Evolutionary conservation across 2,113 vertebrate genomes (phyloP).

Genomic region (Globicephala melas): DNA sequence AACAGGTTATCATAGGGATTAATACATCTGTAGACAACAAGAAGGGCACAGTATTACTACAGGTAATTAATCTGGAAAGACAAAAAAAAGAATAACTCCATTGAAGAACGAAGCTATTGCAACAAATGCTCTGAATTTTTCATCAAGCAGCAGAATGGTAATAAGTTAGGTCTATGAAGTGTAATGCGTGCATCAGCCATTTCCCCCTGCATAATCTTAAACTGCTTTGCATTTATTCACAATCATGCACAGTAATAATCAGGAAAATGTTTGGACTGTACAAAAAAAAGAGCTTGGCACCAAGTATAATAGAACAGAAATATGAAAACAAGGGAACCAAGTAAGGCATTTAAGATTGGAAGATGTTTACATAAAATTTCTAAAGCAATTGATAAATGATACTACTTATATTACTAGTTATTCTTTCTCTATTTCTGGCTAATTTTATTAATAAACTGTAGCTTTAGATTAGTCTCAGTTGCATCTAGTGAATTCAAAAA

Average conservation of each 20-base stretch:
- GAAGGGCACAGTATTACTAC: neutral
- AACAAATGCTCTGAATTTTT: slow-evolving; percentile 42
- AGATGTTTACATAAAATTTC: slow-evolving; percentile 46
- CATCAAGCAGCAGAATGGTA: neutral
- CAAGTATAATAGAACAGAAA: slow-evolving; percentile 37
- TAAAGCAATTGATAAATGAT: slow-evolving; percentile 59
- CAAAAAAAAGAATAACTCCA: neutral
- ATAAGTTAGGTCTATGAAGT: slow-evolving; percentile 39
- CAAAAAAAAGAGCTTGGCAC: neutral
- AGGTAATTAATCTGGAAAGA: slow-evolving; percentile 45
- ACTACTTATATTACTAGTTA: slow-evolving; percentile 32
- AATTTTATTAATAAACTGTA: slow-evolving; percentile 68
- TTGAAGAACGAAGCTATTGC: slow-evolving; percentile 22
- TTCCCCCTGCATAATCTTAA: slow-evolving; percentile 53
- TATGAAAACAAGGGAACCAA: slow-evolving; percentile 39
- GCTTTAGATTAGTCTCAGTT: slow-evolving; percentile 59
- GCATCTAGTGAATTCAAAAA: slow-evolving; percentile 65
- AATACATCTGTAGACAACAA: slow-evolving; percentile 3
- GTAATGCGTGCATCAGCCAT: neutral
- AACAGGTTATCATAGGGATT: neutral
- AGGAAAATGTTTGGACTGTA: slow-evolving; percentile 41
- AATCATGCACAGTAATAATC: slow-evolving; percentile 52
- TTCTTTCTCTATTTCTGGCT: slow-evolving; percentile 58
- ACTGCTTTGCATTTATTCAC: slow-evolving; percentile 62
- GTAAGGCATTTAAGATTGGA: slow-evolving; percentile 23